Conservation (phyloP, 2,888 invertebrate species). For the Ophion obscuratus region DNA sequence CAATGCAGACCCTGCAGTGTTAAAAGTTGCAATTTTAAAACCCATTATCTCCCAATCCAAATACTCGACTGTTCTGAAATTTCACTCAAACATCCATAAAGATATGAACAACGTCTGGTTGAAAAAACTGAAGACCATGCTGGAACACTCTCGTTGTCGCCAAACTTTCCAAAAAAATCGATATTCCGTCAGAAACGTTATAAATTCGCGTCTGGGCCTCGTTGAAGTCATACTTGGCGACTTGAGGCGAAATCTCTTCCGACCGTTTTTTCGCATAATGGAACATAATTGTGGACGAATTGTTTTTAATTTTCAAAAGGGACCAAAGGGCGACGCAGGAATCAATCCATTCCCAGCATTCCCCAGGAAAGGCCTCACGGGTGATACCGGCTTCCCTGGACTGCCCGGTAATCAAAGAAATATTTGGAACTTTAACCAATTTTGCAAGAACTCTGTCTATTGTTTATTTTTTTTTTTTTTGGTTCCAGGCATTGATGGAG, state of each 20-base stretch:
- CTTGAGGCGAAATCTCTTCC: too few relatives aligned
- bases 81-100: too few relatives aligned
- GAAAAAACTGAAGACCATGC: too few relatives aligned
- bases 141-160: too few relatives aligned
- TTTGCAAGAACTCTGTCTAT: constrained; percentile 15
- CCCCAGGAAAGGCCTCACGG: constrained; percentile 83
- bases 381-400: constrained; percentile 88
- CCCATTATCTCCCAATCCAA: too few relatives aligned
- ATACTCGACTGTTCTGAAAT: too few relatives aligned
- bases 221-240: too few relatives aligned
- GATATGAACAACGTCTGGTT: too few relatives aligned
- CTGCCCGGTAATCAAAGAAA: constrained; percentile 81
- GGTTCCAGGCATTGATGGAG: constrained; percentile 85
- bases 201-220: background rate
- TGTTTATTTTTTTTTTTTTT: background rate
- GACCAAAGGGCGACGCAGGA: constrained; percentile 83
- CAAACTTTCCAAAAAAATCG: too few relatives aligned
- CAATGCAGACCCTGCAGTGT: too few relatives aligned
- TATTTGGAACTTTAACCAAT: constrained; percentile 2
- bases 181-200: background rate
- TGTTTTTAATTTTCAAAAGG: constrained; percentile 73
- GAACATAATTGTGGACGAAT: background rate
- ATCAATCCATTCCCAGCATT: constrained; percentile 76
- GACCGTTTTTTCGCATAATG: too few relatives aligned
- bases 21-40: too few relatives aligned